Base-by-base conservation (phyloP, 2,888 invertebrate genomes). In the Dinocampus coccinellae region DNA sequence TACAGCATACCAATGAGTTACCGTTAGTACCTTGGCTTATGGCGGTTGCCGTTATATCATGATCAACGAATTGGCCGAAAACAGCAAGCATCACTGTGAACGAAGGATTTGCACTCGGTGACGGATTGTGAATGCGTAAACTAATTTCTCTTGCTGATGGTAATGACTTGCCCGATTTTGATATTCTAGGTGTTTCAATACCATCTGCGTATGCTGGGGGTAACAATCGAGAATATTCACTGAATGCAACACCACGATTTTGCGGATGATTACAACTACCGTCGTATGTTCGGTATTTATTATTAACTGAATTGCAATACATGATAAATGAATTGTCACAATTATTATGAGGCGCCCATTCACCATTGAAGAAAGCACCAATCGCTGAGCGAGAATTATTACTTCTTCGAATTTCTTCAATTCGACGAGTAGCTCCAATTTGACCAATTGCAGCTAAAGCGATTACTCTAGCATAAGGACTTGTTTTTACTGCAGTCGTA, bases 11-110 rank as follows among this genome's bases (percentile, higher is more conserved):
- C 10, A 96, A 91, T 0, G 93, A 90, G 10, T 89, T 90, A 42
- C 93, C 93, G 83, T 95, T 92, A 67, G 88, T 79, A 88, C 94
- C 93, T 82, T 92, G 92, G 78, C 91, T 93, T 7, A 94, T 88
- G 0, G 95, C 95, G 0, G 95, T 96, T 6, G 95, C 94, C 0
- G 95, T 95, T 69, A 96, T 92, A 78, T 96, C 96, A 78, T 96
- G 96, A 85, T 96, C 95, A 13, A 96, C 83, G 87, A 97, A 96
- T 88, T 96, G 96, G 0, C 96, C 96, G 91, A 95, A 96, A 3
- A 95, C 93, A 0, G 96, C 95, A 73, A 96, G 85, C 93, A 96
- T 94, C 0, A 95, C 94, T 0, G 95, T 93, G 84, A 95, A 94
- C 76, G 91, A 89, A 0, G 92, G 91, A 86, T 95, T 95, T 61